These are phyloP conservation scores for Salarias fasciatus DNA, from an alignment of 2,797 vertebrate genomes.

Conservation along the genomic window DNA sequence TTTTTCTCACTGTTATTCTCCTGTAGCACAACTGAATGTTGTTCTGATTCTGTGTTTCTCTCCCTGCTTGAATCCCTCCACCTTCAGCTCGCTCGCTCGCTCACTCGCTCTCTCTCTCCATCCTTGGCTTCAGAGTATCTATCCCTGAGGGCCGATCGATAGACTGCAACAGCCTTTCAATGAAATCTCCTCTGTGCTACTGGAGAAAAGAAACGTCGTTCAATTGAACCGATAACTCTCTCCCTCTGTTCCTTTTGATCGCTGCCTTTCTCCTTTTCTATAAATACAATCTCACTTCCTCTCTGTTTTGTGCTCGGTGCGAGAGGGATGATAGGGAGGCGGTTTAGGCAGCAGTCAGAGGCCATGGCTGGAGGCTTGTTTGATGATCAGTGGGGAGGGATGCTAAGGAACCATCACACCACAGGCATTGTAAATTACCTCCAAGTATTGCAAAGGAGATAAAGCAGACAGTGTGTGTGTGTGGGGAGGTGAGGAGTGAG, in stretches of 20 bases:
- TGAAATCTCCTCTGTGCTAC: constrained; percentile 73
- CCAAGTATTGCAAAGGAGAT: constrained; percentile 57
- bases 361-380: constrained; percentile 62
- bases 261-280: constrained; percentile 53
- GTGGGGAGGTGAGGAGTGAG: background rate
- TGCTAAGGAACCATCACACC: constrained; percentile 51
- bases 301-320: constrained; percentile 40
- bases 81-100: constrained; percentile 21
- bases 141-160: constrained; percentile 76
- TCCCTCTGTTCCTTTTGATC: constrained; percentile 72
- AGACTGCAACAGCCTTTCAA: constrained; percentile 77
- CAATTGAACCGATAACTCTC: constrained; percentile 77
- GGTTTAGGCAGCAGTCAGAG: constrained; percentile 59
- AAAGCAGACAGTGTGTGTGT: constrained; percentile 31
- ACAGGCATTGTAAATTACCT: constrained; percentile 68
- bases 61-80: constrained; percentile 40
- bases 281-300: constrained; percentile 59
- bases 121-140: constrained; percentile 66
- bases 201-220: constrained; percentile 70
- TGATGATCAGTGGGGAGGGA: constrained; percentile 69
- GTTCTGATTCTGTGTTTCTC: constrained; percentile 52
- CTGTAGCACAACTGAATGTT: constrained; percentile 51
- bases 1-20: constrained; percentile 39
- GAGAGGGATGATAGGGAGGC: constrained; percentile 52
- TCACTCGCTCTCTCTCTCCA: constrained; percentile 28